Evolutionary conservation across 2,888 invertebrate genomes (phyloP).

Genomic region (Eristalinus sepulchralis): DNA sequence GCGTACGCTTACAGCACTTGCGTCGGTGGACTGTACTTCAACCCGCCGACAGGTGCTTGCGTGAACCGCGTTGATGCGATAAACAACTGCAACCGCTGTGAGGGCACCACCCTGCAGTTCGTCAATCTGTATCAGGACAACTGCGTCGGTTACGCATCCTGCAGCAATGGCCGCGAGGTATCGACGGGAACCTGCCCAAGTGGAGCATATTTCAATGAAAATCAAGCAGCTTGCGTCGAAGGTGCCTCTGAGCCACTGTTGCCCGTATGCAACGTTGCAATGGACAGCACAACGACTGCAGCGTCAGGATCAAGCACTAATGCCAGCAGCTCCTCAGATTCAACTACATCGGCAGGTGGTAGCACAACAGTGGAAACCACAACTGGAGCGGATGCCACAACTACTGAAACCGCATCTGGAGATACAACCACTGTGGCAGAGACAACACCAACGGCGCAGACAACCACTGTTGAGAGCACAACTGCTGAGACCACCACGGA

Average conservation of each 20-base stretch:
- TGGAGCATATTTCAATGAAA: conserved; percentile 73
- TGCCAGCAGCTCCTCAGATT: neutral
- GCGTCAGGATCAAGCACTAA: neutral
- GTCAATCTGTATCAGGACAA: conserved; percentile 73
- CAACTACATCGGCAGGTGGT: neutral
- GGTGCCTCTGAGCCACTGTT: conserved; percentile 67
- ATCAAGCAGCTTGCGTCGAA: conserved; percentile 59
- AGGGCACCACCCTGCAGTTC: conserved; percentile 68
- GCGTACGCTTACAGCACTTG: conserved; percentile 68
- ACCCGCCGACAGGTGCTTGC: conserved; percentile 71
- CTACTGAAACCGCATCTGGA: too few species aligned
- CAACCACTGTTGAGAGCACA: too few species aligned
- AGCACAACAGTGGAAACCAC: too few species aligned
- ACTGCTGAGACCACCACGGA: too few species aligned
- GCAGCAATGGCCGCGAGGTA: conserved; percentile 69
- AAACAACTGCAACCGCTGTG: conserved; percentile 75
- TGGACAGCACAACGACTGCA: neutral
- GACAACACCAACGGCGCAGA: too few species aligned
- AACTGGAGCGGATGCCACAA: too few species aligned
- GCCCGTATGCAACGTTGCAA: conserved; percentile 67
- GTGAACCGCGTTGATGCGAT: conserved; percentile 72
- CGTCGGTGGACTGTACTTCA: conserved; percentile 60
- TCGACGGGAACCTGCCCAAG: conserved; percentile 65
- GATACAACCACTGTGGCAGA: too few species aligned
- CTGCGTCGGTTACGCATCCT: conserved; percentile 73